These are phyloP conservation scores for Eupithecia subumbrata DNA, from an alignment of 2,888 invertebrate species.

Conservation along the genomic window DNA sequence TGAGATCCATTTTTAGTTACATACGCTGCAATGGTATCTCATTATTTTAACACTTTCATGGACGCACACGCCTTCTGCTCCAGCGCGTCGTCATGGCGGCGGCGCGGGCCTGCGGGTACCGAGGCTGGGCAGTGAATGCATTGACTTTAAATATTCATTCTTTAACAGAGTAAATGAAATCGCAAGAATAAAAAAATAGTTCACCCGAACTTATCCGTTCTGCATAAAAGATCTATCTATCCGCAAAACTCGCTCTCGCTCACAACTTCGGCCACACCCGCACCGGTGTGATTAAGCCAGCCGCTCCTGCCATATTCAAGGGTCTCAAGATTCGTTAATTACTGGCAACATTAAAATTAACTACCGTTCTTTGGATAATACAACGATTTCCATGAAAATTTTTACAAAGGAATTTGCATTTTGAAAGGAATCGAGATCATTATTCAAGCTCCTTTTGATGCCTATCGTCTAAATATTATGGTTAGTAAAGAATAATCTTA, in stretches of 20 bases:
- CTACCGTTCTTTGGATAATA: constrained; percentile 69
- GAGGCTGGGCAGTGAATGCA: too few species aligned
- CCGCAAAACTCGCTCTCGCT: constrained; percentile 38
- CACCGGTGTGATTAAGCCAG: constrained; percentile 63
- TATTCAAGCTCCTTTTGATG: constrained; percentile 5
- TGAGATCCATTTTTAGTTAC: too few species aligned
- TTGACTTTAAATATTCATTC: neutral
- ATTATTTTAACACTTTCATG: too few species aligned
- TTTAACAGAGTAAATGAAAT: neutral
- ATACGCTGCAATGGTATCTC: too few species aligned
- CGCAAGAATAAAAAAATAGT: neutral
- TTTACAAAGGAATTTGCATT: constrained; percentile 20
- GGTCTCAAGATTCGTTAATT: constrained; percentile 80
- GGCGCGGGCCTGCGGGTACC: too few species aligned
- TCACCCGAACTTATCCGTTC: neutral
- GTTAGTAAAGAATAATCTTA: neutral
- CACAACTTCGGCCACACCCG: constrained; percentile 27
- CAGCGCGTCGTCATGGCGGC: too few species aligned
- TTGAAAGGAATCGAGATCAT: constrained; percentile 7
- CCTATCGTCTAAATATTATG: neutral
- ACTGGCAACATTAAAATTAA: constrained; percentile 79
- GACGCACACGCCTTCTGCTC: too few species aligned
- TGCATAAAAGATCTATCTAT: neutral
- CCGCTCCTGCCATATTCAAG: constrained; percentile 71
- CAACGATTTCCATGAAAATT: constrained; percentile 52